Percentiles rank a stretch among this genome's conserved stretches.
Evolutionary conservation across 2,888 invertebrate species (phyloP).

Genomic region (Cerceris rybyensis): DNA sequence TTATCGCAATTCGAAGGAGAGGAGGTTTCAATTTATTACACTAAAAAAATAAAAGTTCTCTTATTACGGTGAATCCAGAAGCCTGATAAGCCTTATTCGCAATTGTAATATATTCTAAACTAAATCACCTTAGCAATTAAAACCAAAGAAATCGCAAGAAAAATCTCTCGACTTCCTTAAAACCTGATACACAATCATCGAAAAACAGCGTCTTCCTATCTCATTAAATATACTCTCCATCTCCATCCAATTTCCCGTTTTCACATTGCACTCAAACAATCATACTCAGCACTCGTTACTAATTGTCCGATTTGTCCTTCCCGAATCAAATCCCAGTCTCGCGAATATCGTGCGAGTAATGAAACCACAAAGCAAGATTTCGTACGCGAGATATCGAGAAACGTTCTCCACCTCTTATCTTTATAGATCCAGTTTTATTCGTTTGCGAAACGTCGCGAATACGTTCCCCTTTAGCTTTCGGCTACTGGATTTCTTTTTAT

Average conservation of each 20-base stretch:
- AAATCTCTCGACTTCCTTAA: too few species aligned
- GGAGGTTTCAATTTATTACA: too few species aligned
- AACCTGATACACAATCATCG: too few species aligned
- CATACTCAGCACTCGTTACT: constrained; percentile 26
- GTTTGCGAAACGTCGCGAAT: constrained; percentile 13
- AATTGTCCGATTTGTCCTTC: constrained; percentile 61
- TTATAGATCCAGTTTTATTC: constrained; percentile 51
- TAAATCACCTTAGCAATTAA: too few species aligned
- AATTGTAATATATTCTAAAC: too few species aligned
- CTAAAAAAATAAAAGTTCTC: too few species aligned
- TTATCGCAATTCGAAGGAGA: too few species aligned
- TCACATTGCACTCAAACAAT: neutral
- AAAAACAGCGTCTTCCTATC: too few species aligned
- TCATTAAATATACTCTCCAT: neutral
- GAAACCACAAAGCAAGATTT: constrained; percentile 26
- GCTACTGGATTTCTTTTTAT: constrained; percentile 40
- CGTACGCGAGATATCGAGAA: constrained; percentile 5
- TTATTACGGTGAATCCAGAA: too few species aligned
- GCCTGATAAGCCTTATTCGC: too few species aligned
- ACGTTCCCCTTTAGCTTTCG: constrained; percentile 16
- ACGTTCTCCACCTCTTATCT: constrained; percentile 45
- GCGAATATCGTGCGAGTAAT: constrained; percentile 31
- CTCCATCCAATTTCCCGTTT: neutral
- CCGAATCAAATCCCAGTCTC: neutral
- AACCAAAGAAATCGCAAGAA: too few species aligned